A percentile compares a stretch with the other conserved stretches of the same genome.
Conservation (phyloP, 2,113 vertebrate genomes). For the Python bivittatus region DNA sequence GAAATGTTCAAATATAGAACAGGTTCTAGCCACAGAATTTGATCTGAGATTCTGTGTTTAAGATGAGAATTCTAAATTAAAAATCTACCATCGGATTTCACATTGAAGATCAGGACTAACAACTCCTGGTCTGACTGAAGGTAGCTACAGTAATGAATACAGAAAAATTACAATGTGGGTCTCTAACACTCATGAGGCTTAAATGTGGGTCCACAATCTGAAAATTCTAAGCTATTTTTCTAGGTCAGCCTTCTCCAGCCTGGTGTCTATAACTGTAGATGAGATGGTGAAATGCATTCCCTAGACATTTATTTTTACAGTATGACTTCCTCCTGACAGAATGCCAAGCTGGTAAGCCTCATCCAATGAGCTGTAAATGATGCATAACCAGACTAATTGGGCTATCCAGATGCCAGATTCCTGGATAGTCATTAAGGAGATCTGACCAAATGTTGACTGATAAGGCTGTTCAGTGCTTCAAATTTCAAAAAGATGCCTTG, state of each 20-base stretch:
- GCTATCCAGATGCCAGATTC: background rate
- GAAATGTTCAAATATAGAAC: background rate
- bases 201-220: background rate
- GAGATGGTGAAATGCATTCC: background rate
- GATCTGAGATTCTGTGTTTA: background rate
- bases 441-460: background rate
- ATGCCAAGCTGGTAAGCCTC: background rate
- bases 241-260: background rate
- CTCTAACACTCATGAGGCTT: background rate
- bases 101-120: background rate
- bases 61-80: background rate
- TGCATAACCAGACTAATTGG: background rate
- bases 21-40: background rate
- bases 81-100: background rate
- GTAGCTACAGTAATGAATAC: background rate
- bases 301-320: background rate
- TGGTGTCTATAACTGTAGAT: background rate
- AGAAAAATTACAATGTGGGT: background rate
- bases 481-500: background rate
- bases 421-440: background rate
- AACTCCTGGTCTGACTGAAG: background rate
- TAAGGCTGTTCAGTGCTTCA: background rate
- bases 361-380: background rate
- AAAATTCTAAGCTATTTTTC: background rate
- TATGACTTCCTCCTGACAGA: background rate